A percentile compares a stretch with the other conserved stretches of the same genome.
Evolutionary conservation across 2,113 vertebrate species (phyloP).

Genomic region (Myiozetetes cayanensis): DNA sequence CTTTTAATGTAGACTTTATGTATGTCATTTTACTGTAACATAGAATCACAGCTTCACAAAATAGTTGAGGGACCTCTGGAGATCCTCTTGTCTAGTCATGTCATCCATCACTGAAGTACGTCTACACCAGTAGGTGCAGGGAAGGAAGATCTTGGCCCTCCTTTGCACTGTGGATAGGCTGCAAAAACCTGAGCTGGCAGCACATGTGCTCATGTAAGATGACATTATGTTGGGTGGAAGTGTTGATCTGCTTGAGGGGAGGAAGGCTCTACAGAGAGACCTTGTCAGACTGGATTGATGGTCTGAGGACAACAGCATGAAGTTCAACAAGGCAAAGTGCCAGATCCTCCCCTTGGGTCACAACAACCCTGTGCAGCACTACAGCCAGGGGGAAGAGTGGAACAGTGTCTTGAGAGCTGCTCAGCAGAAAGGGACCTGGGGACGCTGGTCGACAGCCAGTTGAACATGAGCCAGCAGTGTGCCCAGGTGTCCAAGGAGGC

Average conservation of each 20-base stretch:
- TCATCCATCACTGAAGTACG: not conserved
- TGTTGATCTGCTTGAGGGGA: not conserved
- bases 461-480: not conserved
- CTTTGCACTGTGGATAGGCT: not conserved
- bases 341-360: not conserved
- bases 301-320: not conserved
- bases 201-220: no score
- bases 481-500: not conserved
- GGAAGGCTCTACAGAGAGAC: not conserved
- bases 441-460: not conserved
- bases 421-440: not conserved
- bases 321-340: no score
- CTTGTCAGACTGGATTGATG: not conserved
- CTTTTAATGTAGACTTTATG: not conserved
- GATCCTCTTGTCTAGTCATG: not conserved
- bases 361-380: not conserved
- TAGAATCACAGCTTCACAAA: not conserved
- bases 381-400: not conserved
- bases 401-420: not conserved
- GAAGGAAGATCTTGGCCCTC: not conserved
- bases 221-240: not conserved
- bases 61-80: not conserved
- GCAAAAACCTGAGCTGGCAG: not conserved
- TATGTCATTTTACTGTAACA: not conserved
- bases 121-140: not conserved